Evolutionary conservation across 2,113 vertebrate genomes (phyloP).

Genomic region (Lamprologus lemairii): DNA sequence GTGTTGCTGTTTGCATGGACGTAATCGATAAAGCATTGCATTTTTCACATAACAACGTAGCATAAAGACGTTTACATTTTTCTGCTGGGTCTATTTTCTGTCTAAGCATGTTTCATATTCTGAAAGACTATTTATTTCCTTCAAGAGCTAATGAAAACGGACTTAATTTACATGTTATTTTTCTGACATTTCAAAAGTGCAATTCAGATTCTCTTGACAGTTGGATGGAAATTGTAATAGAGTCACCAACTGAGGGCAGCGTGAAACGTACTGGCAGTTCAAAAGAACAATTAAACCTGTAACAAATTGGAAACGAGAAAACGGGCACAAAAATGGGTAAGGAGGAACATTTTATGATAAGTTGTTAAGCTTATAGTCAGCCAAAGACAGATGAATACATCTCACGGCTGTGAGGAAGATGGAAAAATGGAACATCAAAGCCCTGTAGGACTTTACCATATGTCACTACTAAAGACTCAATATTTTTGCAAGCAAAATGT

Average conservation of each 20-base stretch:
- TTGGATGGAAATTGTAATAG: constrained; percentile 34
- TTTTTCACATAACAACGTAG: background rate
- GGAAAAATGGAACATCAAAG: constrained; percentile 37
- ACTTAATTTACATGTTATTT: constrained; percentile 42
- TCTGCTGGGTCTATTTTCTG: background rate
- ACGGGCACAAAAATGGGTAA: background rate
- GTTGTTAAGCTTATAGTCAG: constrained; percentile 25
- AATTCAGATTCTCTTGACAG: constrained; percentile 36
- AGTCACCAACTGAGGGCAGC: constrained; percentile 33
- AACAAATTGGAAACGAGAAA: constrained; percentile 8
- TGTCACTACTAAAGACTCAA: constrained; percentile 48
- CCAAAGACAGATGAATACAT: constrained; percentile 5
- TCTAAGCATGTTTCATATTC: background rate
- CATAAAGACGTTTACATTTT: background rate
- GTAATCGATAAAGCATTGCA: background rate
- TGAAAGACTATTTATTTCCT: constrained; percentile 9
- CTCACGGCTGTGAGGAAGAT: constrained; percentile 11
- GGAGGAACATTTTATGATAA: constrained; percentile 23
- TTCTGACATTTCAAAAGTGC: constrained; percentile 43
- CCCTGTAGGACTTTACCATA: constrained; percentile 18
- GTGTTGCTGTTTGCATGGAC: background rate
- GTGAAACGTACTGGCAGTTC: constrained; percentile 1
- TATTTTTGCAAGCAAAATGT: constrained; percentile 51
- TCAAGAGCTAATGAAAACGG: constrained; percentile 36
- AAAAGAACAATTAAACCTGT: constrained; percentile 52